Evolutionary conservation across 30 jellyfish, hydroid and myxozoan species (phyloP).

Genomic region (Hydra vulgaris): DNA sequence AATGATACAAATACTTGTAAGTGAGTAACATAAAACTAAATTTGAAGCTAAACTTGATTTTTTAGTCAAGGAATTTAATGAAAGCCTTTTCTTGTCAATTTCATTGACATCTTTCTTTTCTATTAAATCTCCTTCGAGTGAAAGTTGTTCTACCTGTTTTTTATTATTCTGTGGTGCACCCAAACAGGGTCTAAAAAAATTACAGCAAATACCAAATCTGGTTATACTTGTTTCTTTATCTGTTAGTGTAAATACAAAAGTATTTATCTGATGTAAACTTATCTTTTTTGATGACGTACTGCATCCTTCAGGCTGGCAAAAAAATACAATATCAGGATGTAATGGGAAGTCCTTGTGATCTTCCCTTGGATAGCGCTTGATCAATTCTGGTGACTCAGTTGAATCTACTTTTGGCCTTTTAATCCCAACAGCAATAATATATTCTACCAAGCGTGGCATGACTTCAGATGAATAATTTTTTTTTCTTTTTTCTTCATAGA

Average conservation of each 20-base stretch:
- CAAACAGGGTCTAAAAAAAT: slow-evolving; percentile 67
- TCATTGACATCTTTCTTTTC: not conserved
- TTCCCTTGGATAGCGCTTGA: slow-evolving; percentile 57
- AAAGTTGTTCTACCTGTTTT: not conserved
- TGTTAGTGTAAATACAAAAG: slow-evolving; percentile 75
- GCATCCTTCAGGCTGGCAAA: slow-evolving; percentile 95
- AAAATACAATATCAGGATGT: slow-evolving; percentile 80
- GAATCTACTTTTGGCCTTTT: slow-evolving; percentile 62
- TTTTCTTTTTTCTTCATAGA: not conserved
- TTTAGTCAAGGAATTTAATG: not conserved
- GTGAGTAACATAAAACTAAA: slow-evolving; percentile 53
- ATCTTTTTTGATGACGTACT: slow-evolving; percentile 67
- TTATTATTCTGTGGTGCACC: slow-evolving; percentile 32
- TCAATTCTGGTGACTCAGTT: slow-evolving; percentile 76
- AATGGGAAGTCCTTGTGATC: slow-evolving; percentile 69
- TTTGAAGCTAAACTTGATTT: slow-evolving; percentile 1
- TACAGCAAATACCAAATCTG: slow-evolving; percentile 84
- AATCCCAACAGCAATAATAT: slow-evolving; percentile 61
- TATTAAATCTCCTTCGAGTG: not conserved
- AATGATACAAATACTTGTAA: slow-evolving; percentile 70
- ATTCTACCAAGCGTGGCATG: slow-evolving; percentile 74
- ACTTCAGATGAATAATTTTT: not conserved
- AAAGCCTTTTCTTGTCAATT: not conserved
- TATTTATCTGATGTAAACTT: slow-evolving; percentile 65
- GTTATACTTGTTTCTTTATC: slow-evolving; percentile 83